Evolutionary conservation across 2,888 invertebrate genomes (phyloP), one percentile per base, ranked within the genome.

Genomic region (Tetragonula carbonaria): DNA sequence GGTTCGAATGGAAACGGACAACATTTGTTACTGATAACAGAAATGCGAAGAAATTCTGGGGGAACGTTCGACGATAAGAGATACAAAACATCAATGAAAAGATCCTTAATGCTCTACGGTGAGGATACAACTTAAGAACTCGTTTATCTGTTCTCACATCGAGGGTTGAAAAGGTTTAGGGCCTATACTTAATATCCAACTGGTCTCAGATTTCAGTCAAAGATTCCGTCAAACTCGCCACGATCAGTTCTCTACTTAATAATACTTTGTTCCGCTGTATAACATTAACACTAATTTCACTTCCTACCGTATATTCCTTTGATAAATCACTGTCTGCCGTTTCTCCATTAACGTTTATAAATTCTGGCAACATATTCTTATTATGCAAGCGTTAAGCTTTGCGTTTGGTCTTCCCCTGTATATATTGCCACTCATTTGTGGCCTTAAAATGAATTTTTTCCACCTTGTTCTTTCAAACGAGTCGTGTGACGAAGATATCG

Each of bases 191-290:
- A 73, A 57, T 73, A 71, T 84, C 62, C 78, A 71, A 4, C 38
- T 38, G 68, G 74, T 66, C 68, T 72, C 68, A 72, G 84, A 84
- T 86, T 80, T 84, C 78, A 67, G 14, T 16, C n/a, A 45, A 67
- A 74, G 80, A 74, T 86, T 76, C 38, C 55, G 59, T 55, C 62
- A 18, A 28, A 4, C 38, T 50, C 33, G 11, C 63, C 8, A 28
- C 18, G 33, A 63, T 57, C 66, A 59, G n/a, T 51, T 68, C 62
- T 62, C 8, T 18, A 78, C 28, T 81, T 74, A 74, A 57, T 73
- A 68, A 76, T 76, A 85, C 82, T 82, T 82, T 86, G 72, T 86
- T 71, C 50, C 38, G 23, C 14, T 63, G 21, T 28, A 18, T 73
- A 45, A 18, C 50, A 53, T 68, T 74, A 72, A 5, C 59, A 67